These are phyloP conservation scores for Drosophila bifasciata DNA, from an alignment of 1,140 invertebrate species.

Conservation along the genomic window DNA sequence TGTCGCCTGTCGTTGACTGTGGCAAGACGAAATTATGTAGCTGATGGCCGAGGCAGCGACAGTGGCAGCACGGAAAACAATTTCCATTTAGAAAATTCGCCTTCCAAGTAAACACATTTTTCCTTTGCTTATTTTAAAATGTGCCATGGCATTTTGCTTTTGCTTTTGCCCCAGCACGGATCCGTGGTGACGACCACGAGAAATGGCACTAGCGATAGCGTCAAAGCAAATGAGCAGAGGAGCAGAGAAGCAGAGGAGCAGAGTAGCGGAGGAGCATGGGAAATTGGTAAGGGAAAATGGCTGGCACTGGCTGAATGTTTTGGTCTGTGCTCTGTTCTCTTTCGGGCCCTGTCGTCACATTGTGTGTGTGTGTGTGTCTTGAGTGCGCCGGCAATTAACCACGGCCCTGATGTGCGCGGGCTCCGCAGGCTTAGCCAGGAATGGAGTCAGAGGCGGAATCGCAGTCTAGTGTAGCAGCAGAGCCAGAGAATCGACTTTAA, in stretches of 20 bases:
- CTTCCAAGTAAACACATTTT: slow-evolving; percentile 66
- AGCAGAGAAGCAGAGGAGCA: background rate
- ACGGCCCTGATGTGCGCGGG: slow-evolving; percentile 12
- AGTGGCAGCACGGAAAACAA: slow-evolving; percentile 62
- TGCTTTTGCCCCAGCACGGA: slow-evolving; percentile 13
- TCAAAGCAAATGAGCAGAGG: slow-evolving; percentile 57
- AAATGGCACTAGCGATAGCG: slow-evolving; percentile 50
- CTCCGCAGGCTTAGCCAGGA: slow-evolving; percentile 9
- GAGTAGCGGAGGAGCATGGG: background rate
- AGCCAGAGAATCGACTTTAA: slow-evolving; percentile 35
- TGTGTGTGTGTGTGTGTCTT: slow-evolving; percentile 33
- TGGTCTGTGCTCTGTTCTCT: slow-evolving; percentile 38
- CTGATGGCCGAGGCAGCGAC: slow-evolving; percentile 57
- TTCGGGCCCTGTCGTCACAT: slow-evolving; percentile 23
- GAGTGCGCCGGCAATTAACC: slow-evolving; percentile 61
- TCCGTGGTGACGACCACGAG: slow-evolving; percentile 7
- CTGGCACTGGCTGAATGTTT: background rate
- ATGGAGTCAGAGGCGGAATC: no score
- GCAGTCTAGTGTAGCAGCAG: no score
- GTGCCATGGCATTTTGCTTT: slow-evolving; percentile 35
- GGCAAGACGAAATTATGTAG: slow-evolving; percentile 68
- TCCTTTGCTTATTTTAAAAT: slow-evolving; percentile 31
- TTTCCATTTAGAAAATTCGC: slow-evolving; percentile 72
- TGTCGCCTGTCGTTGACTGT: slow-evolving; percentile 39
- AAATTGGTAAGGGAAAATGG: slow-evolving; percentile 7